Conservation (phyloP, 2,113 vertebrate genomes). For the Orycteropus afer region DNA sequence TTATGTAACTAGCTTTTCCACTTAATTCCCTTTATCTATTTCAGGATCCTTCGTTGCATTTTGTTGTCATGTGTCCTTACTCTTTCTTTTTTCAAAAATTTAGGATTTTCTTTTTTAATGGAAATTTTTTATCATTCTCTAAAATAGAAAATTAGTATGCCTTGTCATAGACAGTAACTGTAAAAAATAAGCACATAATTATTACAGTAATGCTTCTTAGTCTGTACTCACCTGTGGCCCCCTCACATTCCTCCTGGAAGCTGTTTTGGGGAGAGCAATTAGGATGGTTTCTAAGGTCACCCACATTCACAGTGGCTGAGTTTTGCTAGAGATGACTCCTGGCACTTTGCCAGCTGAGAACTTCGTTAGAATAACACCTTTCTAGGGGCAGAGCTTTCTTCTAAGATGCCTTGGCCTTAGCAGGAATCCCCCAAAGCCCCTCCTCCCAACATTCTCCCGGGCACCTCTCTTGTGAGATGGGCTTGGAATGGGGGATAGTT, state of each 20-base stretch:
- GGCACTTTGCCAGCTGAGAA: background rate
- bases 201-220: background rate
- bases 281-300: background rate
- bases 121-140: constrained; percentile 63
- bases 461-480: background rate
- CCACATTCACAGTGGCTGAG: background rate
- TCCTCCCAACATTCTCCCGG: background rate
- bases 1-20: background rate
- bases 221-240: constrained; percentile 8
- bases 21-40: background rate
- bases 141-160: constrained; percentile 46
- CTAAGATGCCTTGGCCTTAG: background rate
- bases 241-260: background rate
- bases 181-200: constrained; percentile 52
- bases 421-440: background rate
- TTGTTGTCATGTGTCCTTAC: background rate
- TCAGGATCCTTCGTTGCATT: background rate
- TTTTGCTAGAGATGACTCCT: background rate
- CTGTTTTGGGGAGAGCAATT: background rate
- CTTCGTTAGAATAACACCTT: background rate
- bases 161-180: constrained; percentile 30
- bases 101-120: constrained; percentile 50
- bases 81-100: background rate
- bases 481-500: background rate
- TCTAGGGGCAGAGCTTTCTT: background rate